A percentile compares a stretch with the other conserved stretches of the same genome.
Evolutionary conservation across 2,888 invertebrate species (phyloP).

Genomic region (Pyrrhosoma nymphula): DNA sequence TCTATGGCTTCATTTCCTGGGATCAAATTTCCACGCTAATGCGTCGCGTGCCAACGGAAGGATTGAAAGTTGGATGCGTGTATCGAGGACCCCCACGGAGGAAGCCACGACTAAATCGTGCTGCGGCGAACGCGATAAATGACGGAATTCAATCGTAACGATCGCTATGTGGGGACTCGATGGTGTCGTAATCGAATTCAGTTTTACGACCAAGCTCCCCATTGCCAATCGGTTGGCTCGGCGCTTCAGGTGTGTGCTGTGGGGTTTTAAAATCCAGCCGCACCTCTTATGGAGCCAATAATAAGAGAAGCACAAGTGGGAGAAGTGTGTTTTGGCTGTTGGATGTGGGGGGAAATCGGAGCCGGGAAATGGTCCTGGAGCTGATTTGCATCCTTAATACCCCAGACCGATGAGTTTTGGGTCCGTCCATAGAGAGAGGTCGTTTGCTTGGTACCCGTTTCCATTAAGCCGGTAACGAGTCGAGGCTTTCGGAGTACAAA

Average conservation of each 20-base stretch:
- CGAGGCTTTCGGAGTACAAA: neutral
- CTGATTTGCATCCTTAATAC: slow-evolving; percentile 11
- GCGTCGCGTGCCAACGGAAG: neutral
- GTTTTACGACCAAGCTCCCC: neutral
- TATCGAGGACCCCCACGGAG: neutral
- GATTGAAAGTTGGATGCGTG: neutral
- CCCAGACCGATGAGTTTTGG: neutral
- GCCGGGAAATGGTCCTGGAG: neutral
- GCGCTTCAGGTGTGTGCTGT: neutral
- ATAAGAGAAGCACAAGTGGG: neutral
- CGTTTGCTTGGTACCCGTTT: neutral
- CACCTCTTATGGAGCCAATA: neutral
- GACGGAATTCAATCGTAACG: neutral
- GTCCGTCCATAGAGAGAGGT: neutral
- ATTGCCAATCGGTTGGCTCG: neutral
- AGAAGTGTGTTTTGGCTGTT: neutral
- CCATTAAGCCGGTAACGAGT: neutral
- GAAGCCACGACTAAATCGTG: neutral
- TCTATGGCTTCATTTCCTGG: neutral
- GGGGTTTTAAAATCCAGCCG: neutral
- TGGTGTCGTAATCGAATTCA: neutral
- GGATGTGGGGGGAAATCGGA: neutral
- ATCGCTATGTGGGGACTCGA: neutral
- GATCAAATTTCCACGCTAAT: neutral
- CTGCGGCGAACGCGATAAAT: neutral